Conservation (phyloP, 1,140 invertebrate genomes). For the Babylonia areolata region DNA sequence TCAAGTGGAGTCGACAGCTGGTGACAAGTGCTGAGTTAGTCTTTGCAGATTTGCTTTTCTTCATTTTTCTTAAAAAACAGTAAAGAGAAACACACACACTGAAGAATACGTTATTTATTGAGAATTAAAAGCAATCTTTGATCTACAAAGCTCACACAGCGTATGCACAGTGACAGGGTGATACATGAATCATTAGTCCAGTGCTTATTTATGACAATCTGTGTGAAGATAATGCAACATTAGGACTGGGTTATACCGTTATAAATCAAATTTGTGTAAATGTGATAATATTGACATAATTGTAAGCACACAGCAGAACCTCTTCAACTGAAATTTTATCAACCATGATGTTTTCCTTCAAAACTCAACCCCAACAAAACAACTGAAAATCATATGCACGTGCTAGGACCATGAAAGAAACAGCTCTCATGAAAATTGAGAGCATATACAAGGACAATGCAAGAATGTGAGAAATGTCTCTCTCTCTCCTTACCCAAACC, state of each 20-base stretch:
- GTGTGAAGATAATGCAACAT: not conserved
- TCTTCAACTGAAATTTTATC: no score
- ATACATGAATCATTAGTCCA: conserved; percentile 1
- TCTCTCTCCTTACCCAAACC: not conserved
- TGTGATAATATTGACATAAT: not conserved
- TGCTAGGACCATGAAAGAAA: no score
- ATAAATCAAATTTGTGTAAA: not conserved
- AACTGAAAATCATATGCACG: no score
- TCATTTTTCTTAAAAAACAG: no score
- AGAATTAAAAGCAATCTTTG: conserved; percentile 32
- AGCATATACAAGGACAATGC: no score
- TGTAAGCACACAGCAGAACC: not conserved
- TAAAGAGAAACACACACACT: not conserved
- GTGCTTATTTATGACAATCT: not conserved
- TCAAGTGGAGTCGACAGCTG: no score
- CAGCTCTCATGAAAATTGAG: no score
- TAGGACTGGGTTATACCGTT: not conserved
- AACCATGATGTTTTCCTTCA: not conserved
- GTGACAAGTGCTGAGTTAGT: no score
- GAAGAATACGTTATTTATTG: conserved; percentile 18
- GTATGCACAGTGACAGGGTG: not conserved
- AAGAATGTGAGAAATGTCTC: not conserved
- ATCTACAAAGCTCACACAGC: conserved; percentile 34
- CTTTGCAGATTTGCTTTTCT: not conserved
- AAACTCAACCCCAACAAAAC: not conserved